Base-by-base conservation (phyloP, 2,888 invertebrate species). In the Drosophila multiciliata region DNA sequence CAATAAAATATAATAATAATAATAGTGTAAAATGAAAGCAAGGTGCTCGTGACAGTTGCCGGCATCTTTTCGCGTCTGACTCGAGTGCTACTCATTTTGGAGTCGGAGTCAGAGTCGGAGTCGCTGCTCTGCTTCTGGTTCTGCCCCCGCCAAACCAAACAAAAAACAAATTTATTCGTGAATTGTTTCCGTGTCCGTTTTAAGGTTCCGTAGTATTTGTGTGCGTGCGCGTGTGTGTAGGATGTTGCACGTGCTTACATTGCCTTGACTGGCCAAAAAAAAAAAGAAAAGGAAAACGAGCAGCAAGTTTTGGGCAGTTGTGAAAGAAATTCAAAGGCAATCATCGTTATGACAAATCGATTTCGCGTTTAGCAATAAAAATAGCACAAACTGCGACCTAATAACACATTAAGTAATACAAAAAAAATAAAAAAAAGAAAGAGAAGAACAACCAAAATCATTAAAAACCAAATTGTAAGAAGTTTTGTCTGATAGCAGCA, bases 341-440 rank as follows among this genome's bases (percentile, higher is more conserved):
- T 77, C 77, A 76, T 62, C 67, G 58, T 70, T 80, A 63, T 57
- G 72, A 81, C 73, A 84, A 87, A 87, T 90, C 87, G 89, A 83
- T 87, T 89, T 83, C 62, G 73, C 59, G 57, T 57, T 35, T 52
- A 53, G 80, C 66, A 61, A 73, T 83, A 87, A 76, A 89, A 89
- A 78, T 78, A 74, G 84, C 65, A 23, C 66, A 62, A 75, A 71
- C 66, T 75, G 72, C 53, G 38, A 80, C 82, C 81, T 91, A 91
- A 91, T 92, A 87, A 86, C 87, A 90, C 87, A 91, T 90, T 91
- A 91, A 92, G 91, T 90, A 77, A 59, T 64, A 59, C 48, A 36
- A 68, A 52, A 42, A 42, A 36, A 45, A 50, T 33, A 29, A 6
- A 0, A 29, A 45, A 50, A 33, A 50, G 20, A n/a, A 61, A 45